phyloP scores from a whole-genome alignment of 2,797 vertebrate species.

The Enteromius fasciolatus region DNA sequence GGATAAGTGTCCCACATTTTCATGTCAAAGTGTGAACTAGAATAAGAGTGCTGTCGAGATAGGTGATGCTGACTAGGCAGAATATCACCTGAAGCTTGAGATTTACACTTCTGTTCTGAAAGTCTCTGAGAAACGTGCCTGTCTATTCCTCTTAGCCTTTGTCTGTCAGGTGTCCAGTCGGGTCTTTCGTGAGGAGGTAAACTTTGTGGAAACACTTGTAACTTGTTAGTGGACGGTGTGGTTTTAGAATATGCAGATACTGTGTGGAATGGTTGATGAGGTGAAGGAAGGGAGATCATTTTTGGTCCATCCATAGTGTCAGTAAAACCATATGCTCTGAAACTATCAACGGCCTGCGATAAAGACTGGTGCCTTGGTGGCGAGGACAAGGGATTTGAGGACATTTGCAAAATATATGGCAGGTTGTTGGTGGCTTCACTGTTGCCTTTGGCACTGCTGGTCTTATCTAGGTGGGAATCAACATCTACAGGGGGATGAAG shows the following conservation, averaged over 20 bases:
- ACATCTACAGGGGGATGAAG: slow-evolving; percentile 67
- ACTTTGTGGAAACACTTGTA: slow-evolving; percentile 75
- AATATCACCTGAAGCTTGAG: slow-evolving; percentile 67
- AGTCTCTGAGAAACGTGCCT: slow-evolving; percentile 65
- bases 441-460: slow-evolving; percentile 58
- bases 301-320: slow-evolving; percentile 74
- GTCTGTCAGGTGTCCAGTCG: slow-evolving; percentile 75
- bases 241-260: slow-evolving; percentile 66
- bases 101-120: slow-evolving; percentile 72
- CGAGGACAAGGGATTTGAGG: slow-evolving; percentile 73
- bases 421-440: slow-evolving; percentile 66
- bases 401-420: slow-evolving; percentile 61
- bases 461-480: slow-evolving; percentile 72
- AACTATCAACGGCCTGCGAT: slow-evolving; percentile 70
- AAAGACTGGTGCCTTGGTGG: slow-evolving; percentile 74
- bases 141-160: slow-evolving; percentile 75
- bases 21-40: slow-evolving; percentile 73
- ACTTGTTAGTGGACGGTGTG: slow-evolving; percentile 68
- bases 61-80: slow-evolving; percentile 66
- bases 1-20: slow-evolving; percentile 78
- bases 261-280: slow-evolving; percentile 75
- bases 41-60: slow-evolving; percentile 70
- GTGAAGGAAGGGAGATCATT: slow-evolving; percentile 70
- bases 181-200: slow-evolving; percentile 69
- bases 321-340: slow-evolving; percentile 73